Evolutionary conservation across 2,888 invertebrate genomes (phyloP).

Genomic region (Emmelina monodactyla): DNA sequence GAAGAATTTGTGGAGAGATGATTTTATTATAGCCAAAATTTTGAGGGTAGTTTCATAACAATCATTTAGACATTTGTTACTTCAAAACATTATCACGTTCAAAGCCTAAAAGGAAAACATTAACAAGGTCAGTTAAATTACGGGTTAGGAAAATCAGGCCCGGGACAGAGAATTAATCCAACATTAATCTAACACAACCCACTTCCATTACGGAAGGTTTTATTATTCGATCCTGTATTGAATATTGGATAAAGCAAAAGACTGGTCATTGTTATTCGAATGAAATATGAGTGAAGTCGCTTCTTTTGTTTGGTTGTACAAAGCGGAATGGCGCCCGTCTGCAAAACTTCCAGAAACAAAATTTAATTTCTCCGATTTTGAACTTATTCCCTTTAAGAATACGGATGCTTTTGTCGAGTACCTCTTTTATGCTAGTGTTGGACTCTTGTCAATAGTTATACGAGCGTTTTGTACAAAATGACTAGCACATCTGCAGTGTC

Average conservation of each 20-base stretch:
- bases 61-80: no score
- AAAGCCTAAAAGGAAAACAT: no score
- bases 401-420: constrained; percentile 35
- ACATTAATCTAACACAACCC: neutral
- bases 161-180: no score
- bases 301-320: constrained; percentile 43
- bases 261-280: constrained; percentile 43
- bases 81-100: no score
- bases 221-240: constrained; percentile 32
- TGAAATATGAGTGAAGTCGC: constrained; percentile 49
- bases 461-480: constrained; percentile 42
- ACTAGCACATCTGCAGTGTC: constrained; percentile 40
- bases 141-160: no score
- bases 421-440: constrained; percentile 41
- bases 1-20: neutral
- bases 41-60: no score
- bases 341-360: constrained; percentile 31
- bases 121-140: no score
- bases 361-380: constrained; percentile 51
- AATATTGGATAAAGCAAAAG: constrained; percentile 41
- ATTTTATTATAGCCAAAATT: no score
- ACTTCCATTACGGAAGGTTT: no score
- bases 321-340: constrained; percentile 28
- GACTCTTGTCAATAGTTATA: constrained; percentile 39
- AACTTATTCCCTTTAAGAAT: constrained; percentile 34